phyloP scores from a whole-genome alignment of 2,113 vertebrate species.

The Cochlearius cochlearius region DNA sequence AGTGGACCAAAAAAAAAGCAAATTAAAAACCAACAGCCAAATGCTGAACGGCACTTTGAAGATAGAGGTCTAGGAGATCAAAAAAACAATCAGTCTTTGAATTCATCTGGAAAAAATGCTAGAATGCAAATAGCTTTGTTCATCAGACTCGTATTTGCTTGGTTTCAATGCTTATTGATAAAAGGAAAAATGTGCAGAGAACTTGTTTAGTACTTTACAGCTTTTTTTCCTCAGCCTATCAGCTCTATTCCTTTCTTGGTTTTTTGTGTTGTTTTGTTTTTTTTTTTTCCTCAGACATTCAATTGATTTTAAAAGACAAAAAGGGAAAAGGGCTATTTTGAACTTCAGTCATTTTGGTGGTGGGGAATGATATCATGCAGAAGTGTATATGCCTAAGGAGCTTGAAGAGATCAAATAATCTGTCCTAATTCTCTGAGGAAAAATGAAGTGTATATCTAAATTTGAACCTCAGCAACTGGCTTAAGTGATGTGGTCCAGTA shows the following conservation, averaged over 20 bases:
- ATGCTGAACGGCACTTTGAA: background rate
- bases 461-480: background rate
- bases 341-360: background rate
- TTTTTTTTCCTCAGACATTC: background rate
- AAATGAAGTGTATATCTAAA: background rate
- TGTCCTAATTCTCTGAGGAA: background rate
- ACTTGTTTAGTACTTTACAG: background rate
- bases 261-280: no score
- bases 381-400: background rate
- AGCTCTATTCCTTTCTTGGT: background rate
- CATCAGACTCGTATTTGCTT: background rate
- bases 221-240: background rate
- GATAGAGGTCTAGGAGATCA: background rate
- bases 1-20: background rate
- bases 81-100: background rate
- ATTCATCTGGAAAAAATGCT: background rate
- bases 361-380: background rate
- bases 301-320: background rate
- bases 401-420: background rate
- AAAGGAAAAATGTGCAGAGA: background rate
- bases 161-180: background rate
- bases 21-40: background rate
- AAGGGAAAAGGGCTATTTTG: background rate
- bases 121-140: background rate
- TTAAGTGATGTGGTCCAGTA: background rate